These are phyloP conservation scores for Hirundichthys speculiger DNA, from an alignment of 2,113 vertebrate genomes.

Conservation along the genomic window DNA sequence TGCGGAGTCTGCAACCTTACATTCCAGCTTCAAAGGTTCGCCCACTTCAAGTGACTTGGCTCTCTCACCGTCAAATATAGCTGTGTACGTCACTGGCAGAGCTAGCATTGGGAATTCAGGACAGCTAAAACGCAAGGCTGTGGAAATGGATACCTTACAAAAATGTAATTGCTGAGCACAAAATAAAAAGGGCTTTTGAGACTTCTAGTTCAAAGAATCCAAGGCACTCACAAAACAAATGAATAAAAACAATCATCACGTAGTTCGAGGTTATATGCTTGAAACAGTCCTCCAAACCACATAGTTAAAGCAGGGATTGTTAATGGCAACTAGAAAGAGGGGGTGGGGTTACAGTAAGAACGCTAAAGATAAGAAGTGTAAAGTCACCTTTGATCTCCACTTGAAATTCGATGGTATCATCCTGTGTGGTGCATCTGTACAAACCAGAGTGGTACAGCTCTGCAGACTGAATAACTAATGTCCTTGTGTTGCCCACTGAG, in stretches of 20 bases:
- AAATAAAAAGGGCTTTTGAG: constrained; percentile 46
- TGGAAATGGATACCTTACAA: constrained; percentile 59
- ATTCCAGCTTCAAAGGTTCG: constrained; percentile 76
- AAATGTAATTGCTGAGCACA: constrained; percentile 48
- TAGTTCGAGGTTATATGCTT: constrained; percentile 30
- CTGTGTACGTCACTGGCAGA: constrained; percentile 65
- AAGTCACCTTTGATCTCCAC: constrained; percentile 85
- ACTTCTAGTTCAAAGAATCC: constrained; percentile 41
- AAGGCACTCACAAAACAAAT: constrained; percentile 39
- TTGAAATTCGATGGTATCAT: constrained; percentile 81
- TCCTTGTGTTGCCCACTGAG: constrained; percentile 75
- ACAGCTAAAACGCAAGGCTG: constrained; percentile 70
- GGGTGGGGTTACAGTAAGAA: constrained; percentile 57
- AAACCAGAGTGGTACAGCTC: constrained; percentile 77
- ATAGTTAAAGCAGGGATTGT: constrained; percentile 67
- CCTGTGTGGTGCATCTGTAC: constrained; percentile 80
- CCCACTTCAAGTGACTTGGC: constrained; percentile 75
- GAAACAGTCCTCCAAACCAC: constrained; percentile 51
- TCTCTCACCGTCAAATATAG: constrained; percentile 75
- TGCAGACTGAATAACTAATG: constrained; percentile 75
- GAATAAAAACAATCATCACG: constrained; percentile 29
- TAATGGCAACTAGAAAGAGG: constrained; percentile 71
- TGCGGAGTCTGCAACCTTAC: constrained; percentile 76
- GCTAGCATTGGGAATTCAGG: constrained; percentile 76
- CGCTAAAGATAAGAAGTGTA: constrained; percentile 62